Percentiles rank a stretch among this genome's conserved stretches.
Evolutionary conservation across 2,113 vertebrate genomes (phyloP).

Genomic region (Pantherophis guttatus): DNA sequence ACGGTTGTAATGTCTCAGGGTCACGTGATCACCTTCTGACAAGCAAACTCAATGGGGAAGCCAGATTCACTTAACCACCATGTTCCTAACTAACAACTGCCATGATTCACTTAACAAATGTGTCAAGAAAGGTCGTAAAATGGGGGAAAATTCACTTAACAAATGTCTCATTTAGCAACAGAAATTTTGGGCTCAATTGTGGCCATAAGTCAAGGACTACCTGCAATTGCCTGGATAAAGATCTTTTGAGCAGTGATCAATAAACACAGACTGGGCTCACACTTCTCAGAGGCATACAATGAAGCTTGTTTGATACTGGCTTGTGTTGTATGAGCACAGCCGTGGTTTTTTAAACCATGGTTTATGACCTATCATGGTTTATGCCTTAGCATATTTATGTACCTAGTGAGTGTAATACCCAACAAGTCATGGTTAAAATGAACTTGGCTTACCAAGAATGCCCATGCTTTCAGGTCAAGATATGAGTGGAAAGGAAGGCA

Average conservation of each 20-base stretch:
- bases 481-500: not conserved
- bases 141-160: not conserved
- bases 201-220: not conserved
- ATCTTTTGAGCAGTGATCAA: not conserved
- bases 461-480: not conserved
- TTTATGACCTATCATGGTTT: not conserved
- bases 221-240: not conserved
- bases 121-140: not conserved
- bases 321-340: not conserved
- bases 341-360: not conserved
- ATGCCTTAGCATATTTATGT: not conserved
- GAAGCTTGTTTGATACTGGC: not conserved
- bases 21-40: not conserved
- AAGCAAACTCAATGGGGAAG: not conserved
- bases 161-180: not conserved
- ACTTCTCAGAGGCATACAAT: not conserved
- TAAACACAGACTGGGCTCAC: not conserved
- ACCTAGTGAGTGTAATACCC: not conserved
- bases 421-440: not conserved
- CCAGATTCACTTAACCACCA: not conserved
- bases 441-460: not conserved
- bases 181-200: not conserved
- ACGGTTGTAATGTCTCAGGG: not conserved
- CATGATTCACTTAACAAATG: not conserved
- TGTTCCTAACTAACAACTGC: not conserved